Evolutionary conservation across 2,888 invertebrate genomes (phyloP).

Genomic region (Cetonia aurata): DNA sequence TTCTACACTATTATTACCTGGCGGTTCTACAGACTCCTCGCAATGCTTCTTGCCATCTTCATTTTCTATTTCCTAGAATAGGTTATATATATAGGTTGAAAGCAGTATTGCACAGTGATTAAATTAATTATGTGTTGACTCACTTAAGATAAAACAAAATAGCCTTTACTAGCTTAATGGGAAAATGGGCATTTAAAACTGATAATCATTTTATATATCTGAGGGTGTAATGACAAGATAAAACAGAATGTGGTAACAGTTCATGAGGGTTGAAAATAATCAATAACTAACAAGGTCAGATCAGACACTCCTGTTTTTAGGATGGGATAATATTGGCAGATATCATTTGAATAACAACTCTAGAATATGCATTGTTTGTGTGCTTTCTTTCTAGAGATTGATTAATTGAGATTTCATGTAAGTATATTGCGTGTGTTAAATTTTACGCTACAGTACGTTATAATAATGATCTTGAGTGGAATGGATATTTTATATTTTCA

Average conservation of each 20-base stretch:
- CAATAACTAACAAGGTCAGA: constrained; percentile 60
- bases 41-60: constrained; percentile 5
- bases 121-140: too few species aligned
- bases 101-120: too few species aligned
- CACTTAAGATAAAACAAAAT: constrained; percentile 3
- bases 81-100: background rate
- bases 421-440: too few species aligned
- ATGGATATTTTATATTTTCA: too few species aligned
- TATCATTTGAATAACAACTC: background rate
- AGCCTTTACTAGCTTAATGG: background rate
- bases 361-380: background rate
- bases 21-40: background rate
- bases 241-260: constrained; percentile 55
- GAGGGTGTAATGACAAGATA: constrained; percentile 54
- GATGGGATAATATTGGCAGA: background rate
- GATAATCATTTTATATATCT: constrained; percentile 49
- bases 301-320: constrained; percentile 54
- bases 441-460: too few species aligned
- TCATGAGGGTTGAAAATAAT: constrained; percentile 56
- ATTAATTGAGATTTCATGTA: too few species aligned
- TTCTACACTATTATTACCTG: background rate
- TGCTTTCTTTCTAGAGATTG: too few species aligned
- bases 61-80: constrained; percentile 5
- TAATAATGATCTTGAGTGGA: too few species aligned
- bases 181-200: background rate